Percentiles rank a stretch among this genome's conserved stretches.
phyloP scores from a whole-genome alignment of 2,113 vertebrate species.

The Syrmaticus mikado region DNA sequence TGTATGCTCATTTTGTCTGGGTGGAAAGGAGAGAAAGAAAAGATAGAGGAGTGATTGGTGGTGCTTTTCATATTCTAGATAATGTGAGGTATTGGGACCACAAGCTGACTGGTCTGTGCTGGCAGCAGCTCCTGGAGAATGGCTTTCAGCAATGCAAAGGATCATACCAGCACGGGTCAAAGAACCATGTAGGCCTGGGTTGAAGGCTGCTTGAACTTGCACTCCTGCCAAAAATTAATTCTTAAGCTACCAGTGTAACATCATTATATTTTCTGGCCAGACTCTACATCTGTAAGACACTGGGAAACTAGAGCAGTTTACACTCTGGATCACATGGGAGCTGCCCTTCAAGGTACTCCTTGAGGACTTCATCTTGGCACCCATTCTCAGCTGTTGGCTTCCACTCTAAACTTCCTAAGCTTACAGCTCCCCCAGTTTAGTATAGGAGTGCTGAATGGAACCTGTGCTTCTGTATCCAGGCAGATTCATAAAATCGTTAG shows the following conservation, averaged over 20 bases:
- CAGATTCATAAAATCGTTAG: not conserved
- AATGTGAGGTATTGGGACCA: not conserved
- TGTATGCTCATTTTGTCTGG: not conserved
- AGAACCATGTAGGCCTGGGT: not conserved
- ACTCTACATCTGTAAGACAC: not conserved
- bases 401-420: not conserved
- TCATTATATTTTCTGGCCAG: not conserved
- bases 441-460: not conserved
- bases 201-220: not conserved
- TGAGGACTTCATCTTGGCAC: not conserved
- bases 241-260: not conserved
- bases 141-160: not conserved
- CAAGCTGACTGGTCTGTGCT: not conserved
- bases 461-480: not conserved
- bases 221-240: not conserved
- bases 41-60: not conserved
- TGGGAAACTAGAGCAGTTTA: not conserved
- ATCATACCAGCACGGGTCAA: not conserved
- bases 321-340: accelerated
- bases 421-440: not conserved
- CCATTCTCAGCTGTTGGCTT: not conserved
- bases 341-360: not conserved
- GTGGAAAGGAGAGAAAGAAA: not conserved
- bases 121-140: not conserved
- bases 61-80: not conserved